phyloP scores from a whole-genome alignment of 1,140 invertebrate genomes.

The Dendrolimus kikuchii region DNA sequence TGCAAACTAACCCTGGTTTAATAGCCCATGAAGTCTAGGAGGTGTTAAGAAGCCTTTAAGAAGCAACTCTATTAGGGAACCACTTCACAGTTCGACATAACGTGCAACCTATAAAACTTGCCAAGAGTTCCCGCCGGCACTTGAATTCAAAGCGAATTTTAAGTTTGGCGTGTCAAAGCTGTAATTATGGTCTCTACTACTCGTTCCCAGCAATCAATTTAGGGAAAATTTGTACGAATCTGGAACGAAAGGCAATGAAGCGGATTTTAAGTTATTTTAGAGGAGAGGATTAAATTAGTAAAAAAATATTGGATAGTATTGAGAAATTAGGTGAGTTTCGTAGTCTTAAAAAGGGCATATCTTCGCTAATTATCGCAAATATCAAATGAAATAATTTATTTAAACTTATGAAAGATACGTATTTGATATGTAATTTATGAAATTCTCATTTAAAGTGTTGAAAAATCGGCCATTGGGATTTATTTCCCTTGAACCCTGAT shows the following conservation, averaged over 20 bases:
- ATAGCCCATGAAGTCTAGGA: conserved; percentile 25
- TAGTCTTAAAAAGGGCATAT: too few species aligned
- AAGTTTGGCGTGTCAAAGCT: conserved; percentile 9
- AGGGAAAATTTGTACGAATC: not conserved
- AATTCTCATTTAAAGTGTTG: too few species aligned
- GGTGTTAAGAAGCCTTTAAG: conserved; percentile 27
- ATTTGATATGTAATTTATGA: too few species aligned
- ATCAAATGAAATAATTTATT: too few species aligned
- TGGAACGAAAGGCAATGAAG: not conserved
- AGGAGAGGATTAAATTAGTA: too few species aligned
- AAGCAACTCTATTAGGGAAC: conserved; percentile 18
- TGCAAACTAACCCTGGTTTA: conserved; percentile 25
- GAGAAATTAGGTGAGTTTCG: too few species aligned
- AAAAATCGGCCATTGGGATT: too few species aligned
- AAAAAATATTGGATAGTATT: too few species aligned
- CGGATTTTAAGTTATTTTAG: too few species aligned
- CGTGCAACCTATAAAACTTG: conserved; percentile 12
- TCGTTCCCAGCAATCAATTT: not conserved
- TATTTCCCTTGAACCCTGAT: too few species aligned
- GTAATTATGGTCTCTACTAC: conserved; percentile 10
- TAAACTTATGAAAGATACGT: too few species aligned
- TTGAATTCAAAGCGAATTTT: conserved; percentile 12
- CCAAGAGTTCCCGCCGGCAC: conserved; percentile 3
- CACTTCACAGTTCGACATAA: conserved; percentile 8
- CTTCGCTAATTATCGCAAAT: too few species aligned